phyloP scores from a whole-genome alignment of 2,113 vertebrate genomes.

The Takifugu bimaculatus region DNA sequence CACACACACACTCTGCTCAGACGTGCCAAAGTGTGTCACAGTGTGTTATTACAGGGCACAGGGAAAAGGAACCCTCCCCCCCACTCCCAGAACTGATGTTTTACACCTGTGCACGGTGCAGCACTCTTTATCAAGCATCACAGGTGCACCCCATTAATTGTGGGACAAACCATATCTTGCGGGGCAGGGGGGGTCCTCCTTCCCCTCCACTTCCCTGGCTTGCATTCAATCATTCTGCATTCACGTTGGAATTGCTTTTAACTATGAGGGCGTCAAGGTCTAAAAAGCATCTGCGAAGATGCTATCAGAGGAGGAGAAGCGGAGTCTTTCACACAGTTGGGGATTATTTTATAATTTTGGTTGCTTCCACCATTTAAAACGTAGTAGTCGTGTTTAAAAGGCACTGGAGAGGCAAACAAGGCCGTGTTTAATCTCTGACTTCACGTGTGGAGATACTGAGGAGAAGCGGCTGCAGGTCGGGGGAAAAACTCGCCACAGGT shows the following conservation, averaged over 20 bases:
- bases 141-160: slow-evolving; percentile 82
- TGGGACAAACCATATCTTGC: slow-evolving; percentile 77
- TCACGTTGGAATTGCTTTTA: slow-evolving; percentile 74
- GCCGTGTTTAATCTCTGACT: no score
- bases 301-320: slow-evolving; percentile 63
- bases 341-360: no score
- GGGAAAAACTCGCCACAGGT: no score
- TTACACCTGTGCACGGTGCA: slow-evolving; percentile 82
- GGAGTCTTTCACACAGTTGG: slow-evolving; percentile 57
- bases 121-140: slow-evolving; percentile 81
- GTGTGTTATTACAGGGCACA: slow-evolving; percentile 63
- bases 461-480: no score
- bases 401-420: no score
- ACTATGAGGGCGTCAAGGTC: slow-evolving; percentile 59
- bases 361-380: no score
- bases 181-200: slow-evolving; percentile 38
- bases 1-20: slow-evolving; percentile 9
- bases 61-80: slow-evolving; percentile 60
- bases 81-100: slow-evolving; percentile 83
- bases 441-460: no score
- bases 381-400: no score
- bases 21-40: slow-evolving; percentile 47
- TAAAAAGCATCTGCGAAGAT: slow-evolving; percentile 64
- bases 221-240: slow-evolving; percentile 70
- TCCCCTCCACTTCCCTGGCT: slow-evolving; percentile 64